phyloP scores from a whole-genome alignment of 2,888 invertebrate genomes.

The Ethmia dodecea region DNA sequence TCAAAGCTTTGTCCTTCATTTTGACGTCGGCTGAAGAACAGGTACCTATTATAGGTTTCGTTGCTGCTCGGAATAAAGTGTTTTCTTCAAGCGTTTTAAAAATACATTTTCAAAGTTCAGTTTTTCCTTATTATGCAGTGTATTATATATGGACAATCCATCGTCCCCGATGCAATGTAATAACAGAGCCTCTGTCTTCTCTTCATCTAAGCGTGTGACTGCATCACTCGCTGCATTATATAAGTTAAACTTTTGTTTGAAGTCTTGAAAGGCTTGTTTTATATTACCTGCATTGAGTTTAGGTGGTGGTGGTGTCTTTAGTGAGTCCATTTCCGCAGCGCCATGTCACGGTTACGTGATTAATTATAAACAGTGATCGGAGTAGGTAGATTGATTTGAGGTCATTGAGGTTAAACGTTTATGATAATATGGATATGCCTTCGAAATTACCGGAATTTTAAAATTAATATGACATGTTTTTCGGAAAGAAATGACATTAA shows the following conservation, averaged over 20 bases:
- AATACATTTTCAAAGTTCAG: conserved; percentile 1
- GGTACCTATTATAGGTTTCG: conserved; percentile 6
- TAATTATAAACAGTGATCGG: too few relatives aligned
- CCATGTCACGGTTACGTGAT: neutral
- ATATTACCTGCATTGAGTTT: neutral
- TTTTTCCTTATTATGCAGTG: conserved; percentile 2
- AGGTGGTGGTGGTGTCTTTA: neutral
- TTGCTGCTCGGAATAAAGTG: conserved; percentile 6
- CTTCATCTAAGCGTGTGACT: neutral
- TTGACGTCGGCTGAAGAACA: conserved; percentile 2
- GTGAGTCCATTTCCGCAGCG: neutral
- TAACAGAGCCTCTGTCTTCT: conserved; percentile 1
- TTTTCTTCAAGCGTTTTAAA: neutral
- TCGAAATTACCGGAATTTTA: too few relatives aligned
- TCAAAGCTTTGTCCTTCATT: neutral
- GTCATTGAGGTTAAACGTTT: too few relatives aligned
- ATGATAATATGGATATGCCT: too few relatives aligned
- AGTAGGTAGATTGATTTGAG: too few relatives aligned
- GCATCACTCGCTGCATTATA: conserved; percentile 3
- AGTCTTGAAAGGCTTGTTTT: neutral
- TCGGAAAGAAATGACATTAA: too few relatives aligned
- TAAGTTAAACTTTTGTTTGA: conserved; percentile 2
- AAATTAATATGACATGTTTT: too few relatives aligned
- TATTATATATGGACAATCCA: conserved; percentile 2
- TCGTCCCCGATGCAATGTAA: conserved; percentile 4